Conservation (phyloP, 2,888 invertebrate species). For the Bibio marci region DNA sequence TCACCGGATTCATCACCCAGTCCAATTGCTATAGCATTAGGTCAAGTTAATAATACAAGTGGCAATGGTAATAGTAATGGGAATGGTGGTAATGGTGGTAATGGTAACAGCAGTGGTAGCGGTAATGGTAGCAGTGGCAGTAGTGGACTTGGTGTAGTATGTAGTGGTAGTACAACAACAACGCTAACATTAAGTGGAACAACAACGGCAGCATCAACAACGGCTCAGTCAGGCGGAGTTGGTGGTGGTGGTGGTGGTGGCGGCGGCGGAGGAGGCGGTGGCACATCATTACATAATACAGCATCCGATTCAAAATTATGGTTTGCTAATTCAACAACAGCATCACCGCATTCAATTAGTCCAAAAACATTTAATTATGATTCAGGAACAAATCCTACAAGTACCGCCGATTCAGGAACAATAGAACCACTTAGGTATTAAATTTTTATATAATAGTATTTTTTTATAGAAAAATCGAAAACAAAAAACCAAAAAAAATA, state of each 20-base stretch:
- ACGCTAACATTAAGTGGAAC: no score
- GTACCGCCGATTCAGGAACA: conserved; percentile 28
- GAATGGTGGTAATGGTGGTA: conserved; percentile 24
- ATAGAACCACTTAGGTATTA: conserved; percentile 26
- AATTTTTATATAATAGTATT: no score
- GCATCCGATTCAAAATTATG: conserved; percentile 28
- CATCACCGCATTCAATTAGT: conserved; percentile 51
- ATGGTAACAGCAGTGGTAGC: conserved; percentile 16
- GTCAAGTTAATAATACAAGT: conserved; percentile 31
- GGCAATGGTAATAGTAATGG: conserved; percentile 24
- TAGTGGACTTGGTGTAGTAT: no score
- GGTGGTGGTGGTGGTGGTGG: conserved; percentile 22
- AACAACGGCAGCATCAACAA: conserved; percentile 18
- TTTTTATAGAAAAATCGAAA: background rate
- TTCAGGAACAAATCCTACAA: conserved; percentile 37
- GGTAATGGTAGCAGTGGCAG: conserved; percentile 28
- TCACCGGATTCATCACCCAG: conserved; percentile 83
- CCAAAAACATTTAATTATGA: conserved; percentile 67
- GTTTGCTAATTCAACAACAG: conserved; percentile 53
- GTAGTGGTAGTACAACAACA: no score
- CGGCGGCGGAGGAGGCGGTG: conserved; percentile 15
- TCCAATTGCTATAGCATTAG: conserved; percentile 60
- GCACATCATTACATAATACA: conserved; percentile 23
- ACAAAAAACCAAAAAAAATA: no score
- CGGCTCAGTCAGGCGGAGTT: conserved; percentile 27